Evolutionary conservation across 2,797 vertebrate genomes (phyloP), one percentile per base, ranked within the genome.

Genomic region (Psittacula derbiana): DNA sequence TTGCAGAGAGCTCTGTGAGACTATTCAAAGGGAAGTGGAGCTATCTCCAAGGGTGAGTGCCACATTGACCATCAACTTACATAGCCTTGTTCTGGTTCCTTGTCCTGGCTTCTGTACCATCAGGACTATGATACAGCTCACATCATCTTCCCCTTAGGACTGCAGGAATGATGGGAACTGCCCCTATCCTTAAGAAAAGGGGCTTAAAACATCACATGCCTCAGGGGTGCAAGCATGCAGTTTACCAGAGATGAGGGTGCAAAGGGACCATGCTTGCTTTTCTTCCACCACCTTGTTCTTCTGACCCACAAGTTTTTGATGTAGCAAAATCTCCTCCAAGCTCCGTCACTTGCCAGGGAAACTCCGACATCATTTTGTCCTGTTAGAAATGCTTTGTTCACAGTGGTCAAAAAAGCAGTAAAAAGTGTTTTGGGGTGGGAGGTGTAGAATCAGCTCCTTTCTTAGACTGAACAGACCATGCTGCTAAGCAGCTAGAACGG

Each of bases 341-440:
- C 40, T 91, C 67, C 2, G 5, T 23, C 1, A 6, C 14, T 49
- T 93, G 30, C 9, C 57, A 61, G 25, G 38, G 61, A 80, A 92
- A 64, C 21, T 78, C 61, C 47, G 57, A 41, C 14, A 46, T 14
- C 2, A 6, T 76, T 89, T 85, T 0, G 2, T 58, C 18, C 1
- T 1, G 12, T 82, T 52, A 46, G 41, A 3, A 17, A 24, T 24
- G 6, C 46, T 88, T 70, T 76, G 65, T 41, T 28, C 20, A 14
- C 0, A 0, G 23, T 6, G 16, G 33, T 16, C 40, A 70, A 55
- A 79, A 89, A 80, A 38, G 8, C 19, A 5, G 1, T 9, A 25
- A n/a, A n/a, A n/a, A 41, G 7, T 21, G 14, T 88, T 94, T 82
- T 69, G 31, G 12, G 38, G 15, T 60, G 17, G 31, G 30, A 62